Conservation (phyloP, 2,888 invertebrate species). For the Agrilus cyanescens region DNA sequence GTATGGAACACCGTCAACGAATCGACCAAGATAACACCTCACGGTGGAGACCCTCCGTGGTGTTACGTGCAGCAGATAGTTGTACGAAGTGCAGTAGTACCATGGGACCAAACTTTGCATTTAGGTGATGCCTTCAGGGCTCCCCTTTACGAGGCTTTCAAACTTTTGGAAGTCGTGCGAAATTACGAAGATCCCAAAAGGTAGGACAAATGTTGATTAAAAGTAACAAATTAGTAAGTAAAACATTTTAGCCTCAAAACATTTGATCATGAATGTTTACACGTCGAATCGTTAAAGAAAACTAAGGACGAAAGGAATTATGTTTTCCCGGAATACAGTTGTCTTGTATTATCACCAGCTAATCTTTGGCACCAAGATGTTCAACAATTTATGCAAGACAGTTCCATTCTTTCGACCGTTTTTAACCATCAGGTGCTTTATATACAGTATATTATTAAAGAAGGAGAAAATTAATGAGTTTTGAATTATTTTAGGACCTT, state of each 20-base stretch:
- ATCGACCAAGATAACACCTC: conserved; percentile 26
- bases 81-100: conserved; percentile 61
- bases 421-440: conserved; percentile 67
- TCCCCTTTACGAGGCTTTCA: conserved; percentile 81
- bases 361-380: conserved; percentile 85
- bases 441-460: background rate
- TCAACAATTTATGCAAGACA: conserved; percentile 66
- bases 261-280: conserved; percentile 71
- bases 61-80: conserved; percentile 69
- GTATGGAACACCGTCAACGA: conserved; percentile 45
- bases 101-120: conserved; percentile 73
- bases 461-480: background rate
- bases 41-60: conserved; percentile 38
- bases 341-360: conserved; percentile 83
- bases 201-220: conserved; percentile 31
- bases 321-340: conserved; percentile 82
- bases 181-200: conserved; percentile 66
- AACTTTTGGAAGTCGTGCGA: conserved; percentile 71
- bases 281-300: conserved; percentile 68
- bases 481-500: conserved; percentile 44
- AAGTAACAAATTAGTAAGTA: background rate
- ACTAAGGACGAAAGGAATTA: conserved; percentile 39
- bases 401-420: conserved; percentile 68
- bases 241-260: conserved; percentile 50
- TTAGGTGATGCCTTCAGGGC: conserved; percentile 86